Base-by-base conservation (phyloP, 1,140 invertebrate species). In the Camponotus pennsylvanicus region DNA sequence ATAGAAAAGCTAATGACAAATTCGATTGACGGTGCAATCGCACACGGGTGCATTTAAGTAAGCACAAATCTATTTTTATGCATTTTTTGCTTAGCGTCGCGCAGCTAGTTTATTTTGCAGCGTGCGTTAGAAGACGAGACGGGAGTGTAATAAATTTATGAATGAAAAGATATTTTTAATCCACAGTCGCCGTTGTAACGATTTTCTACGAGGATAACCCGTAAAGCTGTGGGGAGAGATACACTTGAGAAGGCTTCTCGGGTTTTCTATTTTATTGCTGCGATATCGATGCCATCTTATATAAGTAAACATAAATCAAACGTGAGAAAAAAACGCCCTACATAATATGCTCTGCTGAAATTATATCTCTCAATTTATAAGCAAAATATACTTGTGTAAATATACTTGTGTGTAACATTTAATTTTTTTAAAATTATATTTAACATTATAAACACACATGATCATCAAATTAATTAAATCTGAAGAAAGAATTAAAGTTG, bases 131-230 rank as follows among this genome's bases (percentile, higher is more conserved):
- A 37, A 18, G 18, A 37, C 42, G 57, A 83, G 57, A 75, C 55
- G 15, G 27, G 27, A 57, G 55, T 9, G 27, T 75, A 83, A 83
- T 83, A 71, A 83, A 83, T 83, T 83, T 83, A 83, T 83, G 79
- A 83, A 83, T 83, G 79, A 75, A 83, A 59, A 21, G 79, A 37
- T 83, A 83, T 83, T 83, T 83, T 83, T 83, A 75, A 70, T 73
- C 37, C 40, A 32, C 42, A 61, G 18, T 9, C 27, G n/a, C 8
- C 69, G 55, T n/a, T 71, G 32, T 32, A 59, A 55, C 69, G 79
- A 83, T 73, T 83, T 83, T 83, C 55, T 73, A 49, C 67, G 40
- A 61, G 34, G 40, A 9, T 75, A 83, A 82, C 71, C 40, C 55
- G 37, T 45, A 82, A 82, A 61, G 27, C 40, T 1, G 15, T 21